Evolutionary conservation across 1,140 invertebrate genomes (phyloP).

Genomic region (Alviniconcha marisindica): DNA sequence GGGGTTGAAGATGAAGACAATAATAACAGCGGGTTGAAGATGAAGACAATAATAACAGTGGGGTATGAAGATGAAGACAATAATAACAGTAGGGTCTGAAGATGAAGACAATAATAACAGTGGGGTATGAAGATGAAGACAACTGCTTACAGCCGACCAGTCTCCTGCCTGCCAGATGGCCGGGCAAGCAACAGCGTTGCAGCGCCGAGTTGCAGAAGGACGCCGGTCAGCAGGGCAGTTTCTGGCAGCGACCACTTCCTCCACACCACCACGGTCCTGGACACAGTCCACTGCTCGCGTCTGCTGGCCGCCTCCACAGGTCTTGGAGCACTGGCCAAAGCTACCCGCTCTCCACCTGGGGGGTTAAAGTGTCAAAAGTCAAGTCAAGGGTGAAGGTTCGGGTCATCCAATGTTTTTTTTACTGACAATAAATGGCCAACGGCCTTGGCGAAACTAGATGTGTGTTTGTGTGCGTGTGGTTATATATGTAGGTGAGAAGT

Average conservation of each 20-base stretch:
- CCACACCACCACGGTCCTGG: not conserved
- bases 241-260: not conserved
- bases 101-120: too few species aligned
- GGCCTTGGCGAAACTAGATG: too few species aligned
- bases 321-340: constrained; percentile 32
- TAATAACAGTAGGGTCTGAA: too few species aligned
- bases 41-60: too few species aligned
- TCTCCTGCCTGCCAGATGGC: constrained; percentile 34
- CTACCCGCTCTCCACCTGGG: constrained; percentile 36
- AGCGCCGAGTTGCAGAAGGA: not conserved
- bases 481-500: too few species aligned
- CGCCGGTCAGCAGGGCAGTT: constrained; percentile 17
- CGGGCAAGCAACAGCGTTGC: constrained; percentile 31
- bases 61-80: too few species aligned
- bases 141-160: constrained; percentile 47
- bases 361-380: not conserved
- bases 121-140: too few species aligned
- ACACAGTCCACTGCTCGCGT: constrained; percentile 41
- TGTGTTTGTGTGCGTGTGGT: too few species aligned
- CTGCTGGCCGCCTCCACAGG: constrained; percentile 34
- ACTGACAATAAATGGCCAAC: too few species aligned
- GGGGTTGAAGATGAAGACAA: too few species aligned
- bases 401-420: too few species aligned
- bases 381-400: not conserved
- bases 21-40: too few species aligned